Conservation (phyloP, 2,113 vertebrate genomes). For the Balaeniceps rex region DNA sequence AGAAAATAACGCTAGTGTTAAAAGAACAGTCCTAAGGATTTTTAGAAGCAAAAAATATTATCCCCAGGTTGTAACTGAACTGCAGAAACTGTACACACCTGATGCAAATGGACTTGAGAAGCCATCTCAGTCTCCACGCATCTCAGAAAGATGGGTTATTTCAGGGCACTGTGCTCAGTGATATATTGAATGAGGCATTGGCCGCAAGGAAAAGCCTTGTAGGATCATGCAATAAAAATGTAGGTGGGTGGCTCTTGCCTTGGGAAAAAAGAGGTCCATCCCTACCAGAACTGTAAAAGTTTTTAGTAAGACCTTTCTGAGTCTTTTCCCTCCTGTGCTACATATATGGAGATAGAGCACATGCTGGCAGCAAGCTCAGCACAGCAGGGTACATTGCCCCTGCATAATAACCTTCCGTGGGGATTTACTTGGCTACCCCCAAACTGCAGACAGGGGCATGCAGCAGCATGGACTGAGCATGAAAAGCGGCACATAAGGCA, state of each 20-base stretch:
- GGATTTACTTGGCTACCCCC: background rate
- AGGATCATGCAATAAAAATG: background rate
- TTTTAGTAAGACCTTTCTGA: background rate
- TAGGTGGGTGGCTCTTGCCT: background rate
- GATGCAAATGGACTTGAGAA: background rate
- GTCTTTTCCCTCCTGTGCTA: background rate
- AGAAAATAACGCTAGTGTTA: background rate
- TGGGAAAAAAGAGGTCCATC: background rate
- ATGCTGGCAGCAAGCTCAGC: background rate
- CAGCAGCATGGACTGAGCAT: background rate
- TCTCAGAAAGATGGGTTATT: background rate
- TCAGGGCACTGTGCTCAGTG: background rate
- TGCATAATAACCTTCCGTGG: rapidly evolving
- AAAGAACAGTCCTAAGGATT: background rate
- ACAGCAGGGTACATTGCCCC: rapidly evolving
- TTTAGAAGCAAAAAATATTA: background rate
- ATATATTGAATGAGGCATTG: background rate
- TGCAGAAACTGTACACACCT: background rate
- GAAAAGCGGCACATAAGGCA: background rate
- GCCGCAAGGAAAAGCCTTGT: background rate
- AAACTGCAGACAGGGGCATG: background rate
- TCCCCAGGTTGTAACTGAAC: background rate
- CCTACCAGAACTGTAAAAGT: background rate
- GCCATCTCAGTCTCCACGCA: background rate
- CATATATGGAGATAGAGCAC: too few species aligned